Evolutionary conservation across 2,888 invertebrate species (phyloP), one percentile per base, ranked within the genome.

Genomic region (Drosophila picticornis): DNA sequence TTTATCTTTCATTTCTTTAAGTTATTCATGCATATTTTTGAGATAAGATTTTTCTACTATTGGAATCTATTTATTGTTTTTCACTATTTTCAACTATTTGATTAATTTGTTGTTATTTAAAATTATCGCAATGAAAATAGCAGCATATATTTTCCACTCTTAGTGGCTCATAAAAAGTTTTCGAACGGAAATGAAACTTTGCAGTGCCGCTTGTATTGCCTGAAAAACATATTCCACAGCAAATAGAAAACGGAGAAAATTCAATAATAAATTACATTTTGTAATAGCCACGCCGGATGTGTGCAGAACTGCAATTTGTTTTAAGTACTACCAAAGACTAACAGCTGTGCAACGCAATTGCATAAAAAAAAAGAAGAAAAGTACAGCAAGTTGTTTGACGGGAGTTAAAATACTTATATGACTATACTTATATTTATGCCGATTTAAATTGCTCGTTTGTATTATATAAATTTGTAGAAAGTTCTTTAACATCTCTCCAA

Each of bases 231-330:
- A 36, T 32, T 59, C 43, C 16, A 27, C 22, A 6, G 19, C n/a
- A n/a, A 29, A 19, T 19, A 27, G 11, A 50, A 56, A 69, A 55
- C 25, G 38, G 32, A 40, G 68, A 83, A 70, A 50, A 38, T 59
- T 40, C 52, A 68, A 77, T 48, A 77, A 58, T 69, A 79, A 80
- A 86, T 67, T n/a, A 48, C 46, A 63, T 52, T 62, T 74, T 53
- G 63, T 53, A 76, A 73, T 62, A 56, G 77, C 29, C 32, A n/a
- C 25, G 36, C 43, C 58, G 74, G 58, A 76, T 66, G 70, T 83
- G 68, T 60, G 81, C 68, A 58, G 60, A 83, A 77, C 70, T 73
- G 86, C 86, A 76, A 78, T 83, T 88, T 80, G 62, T 22, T 22
- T 22, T 11, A 22, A 43, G 22, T 40, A 40, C 4, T 11, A n/a